Conservation (phyloP, 2,797 vertebrate genomes). For the Hephaestus fuliginosus region DNA sequence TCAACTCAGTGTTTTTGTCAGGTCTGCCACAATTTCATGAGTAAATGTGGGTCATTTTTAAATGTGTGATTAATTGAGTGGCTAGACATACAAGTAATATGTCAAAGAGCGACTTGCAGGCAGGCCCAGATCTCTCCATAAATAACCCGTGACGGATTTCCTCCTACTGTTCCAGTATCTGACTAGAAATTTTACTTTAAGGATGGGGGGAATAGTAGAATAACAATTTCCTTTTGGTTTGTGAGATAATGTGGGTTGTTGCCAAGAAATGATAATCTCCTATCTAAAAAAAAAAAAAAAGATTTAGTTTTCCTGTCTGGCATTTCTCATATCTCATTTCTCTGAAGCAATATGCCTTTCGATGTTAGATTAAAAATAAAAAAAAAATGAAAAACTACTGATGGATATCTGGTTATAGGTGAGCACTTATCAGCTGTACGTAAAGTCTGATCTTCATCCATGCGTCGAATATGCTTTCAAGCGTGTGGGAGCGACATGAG, state of each 20-base stretch:
- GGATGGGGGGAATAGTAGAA: slow-evolving; percentile 5
- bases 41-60: background rate
- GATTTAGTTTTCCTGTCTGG: slow-evolving; percentile 50
- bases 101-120: slow-evolving; percentile 17
- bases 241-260: slow-evolving; percentile 44
- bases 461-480: slow-evolving; percentile 50
- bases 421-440: slow-evolving; percentile 41
- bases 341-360: slow-evolving; percentile 57
- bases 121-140: slow-evolving; percentile 10
- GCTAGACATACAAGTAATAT: slow-evolving; percentile 1
- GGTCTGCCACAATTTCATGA: background rate
- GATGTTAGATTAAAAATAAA: slow-evolving; percentile 51
- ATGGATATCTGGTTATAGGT: slow-evolving; percentile 66
- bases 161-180: background rate
- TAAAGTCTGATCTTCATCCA: slow-evolving; percentile 48
- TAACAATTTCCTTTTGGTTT: slow-evolving; percentile 62
- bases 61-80: slow-evolving; percentile 23
- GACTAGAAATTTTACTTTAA: slow-evolving; percentile 26
- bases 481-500: slow-evolving; percentile 42
- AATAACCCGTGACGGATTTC: slow-evolving; percentile 38
- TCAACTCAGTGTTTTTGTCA: background rate
- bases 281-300: slow-evolving; percentile 47
- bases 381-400: slow-evolving; percentile 19
- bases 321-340: slow-evolving; percentile 59
- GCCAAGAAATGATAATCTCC: slow-evolving; percentile 56